Evolutionary conservation across 2,888 invertebrate species (phyloP).

Genomic region (Hemistola chrysoprasaria): DNA sequence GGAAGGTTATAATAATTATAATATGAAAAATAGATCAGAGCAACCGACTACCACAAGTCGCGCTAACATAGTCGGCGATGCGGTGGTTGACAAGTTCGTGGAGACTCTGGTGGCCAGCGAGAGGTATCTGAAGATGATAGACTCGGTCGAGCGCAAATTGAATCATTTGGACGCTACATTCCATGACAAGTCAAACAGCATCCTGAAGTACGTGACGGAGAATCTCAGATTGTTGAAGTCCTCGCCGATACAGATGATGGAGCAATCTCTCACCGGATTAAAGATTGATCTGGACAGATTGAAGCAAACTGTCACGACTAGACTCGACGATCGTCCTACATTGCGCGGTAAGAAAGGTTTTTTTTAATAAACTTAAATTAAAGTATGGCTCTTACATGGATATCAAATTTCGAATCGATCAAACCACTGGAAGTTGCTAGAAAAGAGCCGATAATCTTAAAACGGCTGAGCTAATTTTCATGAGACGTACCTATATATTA

Average conservation of each 20-base stretch:
- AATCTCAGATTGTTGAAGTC: slow-evolving; percentile 46
- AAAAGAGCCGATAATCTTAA: too few species aligned
- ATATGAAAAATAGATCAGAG: neutral
- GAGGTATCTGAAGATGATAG: slow-evolving; percentile 61
- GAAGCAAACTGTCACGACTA: slow-evolving; percentile 37
- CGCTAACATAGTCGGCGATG: slow-evolving; percentile 38
- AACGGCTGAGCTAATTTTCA: too few species aligned
- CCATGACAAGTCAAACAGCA: slow-evolving; percentile 55
- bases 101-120: slow-evolving; percentile 64
- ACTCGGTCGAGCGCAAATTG: slow-evolving; percentile 56
- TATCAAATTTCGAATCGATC: too few species aligned
- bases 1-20: too few species aligned
- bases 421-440: too few species aligned
- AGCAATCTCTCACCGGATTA: slow-evolving; percentile 39
- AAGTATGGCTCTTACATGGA: too few species aligned
- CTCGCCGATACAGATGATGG: slow-evolving; percentile 37
- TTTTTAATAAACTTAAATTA: too few species aligned
- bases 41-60: slow-evolving; percentile 31
- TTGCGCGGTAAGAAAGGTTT: slow-evolving; percentile 46
- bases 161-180: slow-evolving; percentile 54
- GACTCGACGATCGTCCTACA: slow-evolving; percentile 31
- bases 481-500: too few species aligned
- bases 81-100: slow-evolving; percentile 62
- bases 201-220: slow-evolving; percentile 59
- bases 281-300: slow-evolving; percentile 49